Percentiles rank a stretch among this genome's conserved stretches.
phyloP scores from a whole-genome alignment of 92 coral and sea anemone species.

The Desmophyllum pertusum region DNA sequence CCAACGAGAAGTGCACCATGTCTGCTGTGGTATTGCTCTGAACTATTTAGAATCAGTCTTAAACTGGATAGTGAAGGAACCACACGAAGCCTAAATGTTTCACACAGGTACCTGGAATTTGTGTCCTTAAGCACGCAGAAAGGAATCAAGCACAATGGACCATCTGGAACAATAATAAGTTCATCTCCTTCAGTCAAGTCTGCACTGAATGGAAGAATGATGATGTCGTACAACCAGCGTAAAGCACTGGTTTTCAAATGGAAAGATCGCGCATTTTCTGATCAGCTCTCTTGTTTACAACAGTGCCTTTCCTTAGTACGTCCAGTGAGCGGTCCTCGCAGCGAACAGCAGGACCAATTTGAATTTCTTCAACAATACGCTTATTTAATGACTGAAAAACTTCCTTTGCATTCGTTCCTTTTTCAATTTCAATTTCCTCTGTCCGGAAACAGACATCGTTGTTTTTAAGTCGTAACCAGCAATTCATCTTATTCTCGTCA shows the following conservation, averaged over 20 bases:
- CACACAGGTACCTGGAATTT: conserved; percentile 10
- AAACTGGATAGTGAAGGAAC: conserved; percentile 37
- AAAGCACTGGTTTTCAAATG: not conserved
- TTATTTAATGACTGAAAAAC: not conserved
- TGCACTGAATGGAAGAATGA: not conserved
- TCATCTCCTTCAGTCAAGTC: conserved; percentile 21
- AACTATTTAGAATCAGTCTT: not conserved
- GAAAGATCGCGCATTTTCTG: not conserved
- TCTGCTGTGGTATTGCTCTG: conserved; percentile 14
- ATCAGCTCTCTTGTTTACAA: not conserved
- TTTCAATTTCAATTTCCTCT: not conserved
- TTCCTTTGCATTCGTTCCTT: not conserved
- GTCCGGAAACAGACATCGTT: not conserved
- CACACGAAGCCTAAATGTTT: conserved; percentile 25
- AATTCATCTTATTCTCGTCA: not conserved
- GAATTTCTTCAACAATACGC: not conserved
- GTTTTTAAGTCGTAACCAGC: not conserved
- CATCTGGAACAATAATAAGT: conserved; percentile 47
- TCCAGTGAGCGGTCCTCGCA: conserved; percentile 20
- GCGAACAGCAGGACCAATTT: not conserved
- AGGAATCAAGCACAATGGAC: conserved; percentile 39
- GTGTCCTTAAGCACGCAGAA: conserved; percentile 38
- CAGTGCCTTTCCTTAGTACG: not conserved
- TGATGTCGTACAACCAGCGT: conserved; percentile 5
- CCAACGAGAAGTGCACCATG: conserved; percentile 1